Evolutionary conservation across 2,888 invertebrate genomes (phyloP), one percentile per base, ranked within the genome.

Genomic region (Mesopsocus fuscifrons): DNA sequence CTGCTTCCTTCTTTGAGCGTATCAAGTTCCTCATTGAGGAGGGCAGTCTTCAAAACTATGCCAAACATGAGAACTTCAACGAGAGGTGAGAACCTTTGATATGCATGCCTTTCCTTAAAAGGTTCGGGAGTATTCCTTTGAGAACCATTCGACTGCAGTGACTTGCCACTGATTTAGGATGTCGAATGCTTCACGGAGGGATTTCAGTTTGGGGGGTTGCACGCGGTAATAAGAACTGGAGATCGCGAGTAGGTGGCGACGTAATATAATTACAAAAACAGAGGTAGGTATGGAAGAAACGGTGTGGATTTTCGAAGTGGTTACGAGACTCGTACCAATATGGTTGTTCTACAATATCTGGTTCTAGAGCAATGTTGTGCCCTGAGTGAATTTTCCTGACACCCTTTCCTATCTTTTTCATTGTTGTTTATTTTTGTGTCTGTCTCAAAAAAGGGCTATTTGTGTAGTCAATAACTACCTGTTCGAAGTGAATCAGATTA

Each of bases 1-100:
- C 94, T 0, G 94, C 95, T 1, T 92, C 94, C 1, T 98, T 98
- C 72, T 95, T 91, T 59, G 92, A 97, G 60, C 74, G 94, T 55
- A 92, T 95, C 87, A 88, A 89, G 59, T 98, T 98, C 68, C 72
- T 98, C 50, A 92, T 98, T 51, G 95, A 97, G 62, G 92, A 94
- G 61, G 91, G 92, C 59, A 94, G 94, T 60, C 75, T 98, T 42
- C 98, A 99, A 64, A 92, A 87, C 63, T 97, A 95, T 64, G 92
- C 97, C 8, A 82, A 88, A 52, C 77, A 84, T 59, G 87, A 88
- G 59, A 88, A 87, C 23, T 97, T 97, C 67, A 94, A 95, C 65
- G 92, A 92, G 68, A 94, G 91, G 95, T 95, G 74, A 69, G 34
- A 30, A n/a, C n/a, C n/a, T n/a, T n/a, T n/a, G n/a, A n/a, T n/a